Evolutionary conservation across 2,797 vertebrate genomes (phyloP).

Genomic region (Ammospiza maritima): DNA sequence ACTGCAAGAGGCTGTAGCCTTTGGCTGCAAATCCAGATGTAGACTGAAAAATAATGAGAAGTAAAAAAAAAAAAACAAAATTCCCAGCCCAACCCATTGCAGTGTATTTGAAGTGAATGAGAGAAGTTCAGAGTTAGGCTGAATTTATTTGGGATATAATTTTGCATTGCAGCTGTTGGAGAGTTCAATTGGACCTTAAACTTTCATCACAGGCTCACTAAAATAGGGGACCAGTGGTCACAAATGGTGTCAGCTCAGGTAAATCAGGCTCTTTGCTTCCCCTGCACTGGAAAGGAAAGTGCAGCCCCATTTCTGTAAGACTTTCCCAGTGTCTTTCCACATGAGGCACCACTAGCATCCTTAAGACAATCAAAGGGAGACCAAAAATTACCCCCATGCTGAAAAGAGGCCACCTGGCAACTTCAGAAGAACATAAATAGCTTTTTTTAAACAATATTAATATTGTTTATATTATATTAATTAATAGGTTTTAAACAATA

Average conservation of each 20-base stretch:
- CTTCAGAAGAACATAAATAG: not conserved
- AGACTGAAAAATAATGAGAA: conserved; percentile 17
- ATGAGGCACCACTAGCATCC: not conserved
- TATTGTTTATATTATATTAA: no score
- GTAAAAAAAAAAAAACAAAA: not conserved
- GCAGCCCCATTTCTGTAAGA: not conserved
- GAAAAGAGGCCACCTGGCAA: not conserved
- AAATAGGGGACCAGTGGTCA: not conserved
- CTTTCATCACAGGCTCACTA: not conserved
- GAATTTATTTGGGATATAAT: not conserved
- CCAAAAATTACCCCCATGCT: not conserved
- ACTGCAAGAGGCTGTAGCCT: conserved; percentile 25
- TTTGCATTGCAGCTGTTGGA: not conserved
- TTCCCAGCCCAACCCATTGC: not conserved
- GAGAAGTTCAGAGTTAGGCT: not conserved
- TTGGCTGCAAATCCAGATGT: not conserved
- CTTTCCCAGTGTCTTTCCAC: not conserved
- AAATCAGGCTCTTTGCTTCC: not conserved
- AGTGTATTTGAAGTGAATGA: not conserved
- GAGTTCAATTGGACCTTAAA: not conserved
- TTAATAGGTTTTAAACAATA: no score
- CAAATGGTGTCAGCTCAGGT: not conserved
- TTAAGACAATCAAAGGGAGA: fast-evolving
- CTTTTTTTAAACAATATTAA: no score
- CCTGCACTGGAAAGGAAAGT: not conserved